A percentile compares a stretch with the other conserved stretches of the same genome.
phyloP scores from a whole-genome alignment of 2,888 invertebrate species.

The Meganola albula region DNA sequence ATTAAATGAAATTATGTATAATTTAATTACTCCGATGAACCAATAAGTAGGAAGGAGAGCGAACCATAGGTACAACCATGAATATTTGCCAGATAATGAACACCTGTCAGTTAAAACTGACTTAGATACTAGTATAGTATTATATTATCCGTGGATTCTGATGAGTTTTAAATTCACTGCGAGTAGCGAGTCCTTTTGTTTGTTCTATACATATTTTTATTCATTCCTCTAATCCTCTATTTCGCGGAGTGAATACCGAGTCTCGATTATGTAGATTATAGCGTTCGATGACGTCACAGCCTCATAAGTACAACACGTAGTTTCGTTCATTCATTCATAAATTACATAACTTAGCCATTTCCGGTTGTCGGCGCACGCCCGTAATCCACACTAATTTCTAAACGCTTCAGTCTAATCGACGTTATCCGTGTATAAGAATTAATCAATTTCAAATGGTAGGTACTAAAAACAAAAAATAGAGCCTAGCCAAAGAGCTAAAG shows the following conservation, averaged over 20 bases:
- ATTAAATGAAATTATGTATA: too few species aligned
- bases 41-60: too few species aligned
- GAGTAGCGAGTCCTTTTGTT: constrained; percentile 10
- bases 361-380: constrained; percentile 39
- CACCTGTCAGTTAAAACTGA: too few species aligned
- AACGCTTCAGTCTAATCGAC: constrained; percentile 21
- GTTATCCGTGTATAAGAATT: constrained; percentile 24
- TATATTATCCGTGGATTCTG: constrained; percentile 9
- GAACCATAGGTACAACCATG: too few species aligned
- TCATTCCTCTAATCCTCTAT: constrained; percentile 17
- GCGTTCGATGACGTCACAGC: constrained; percentile 46
- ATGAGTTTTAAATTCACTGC: neutral
- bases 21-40: too few species aligned
- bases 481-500: too few species aligned
- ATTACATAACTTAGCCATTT: constrained; percentile 60
- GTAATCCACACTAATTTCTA: constrained; percentile 39
- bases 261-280: constrained; percentile 11
- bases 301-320: constrained; percentile 43
- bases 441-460: too few species aligned
- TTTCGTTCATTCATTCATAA: constrained; percentile 57
- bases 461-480: too few species aligned
- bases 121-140: too few species aligned
- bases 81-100: too few species aligned
- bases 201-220: constrained; percentile 10
- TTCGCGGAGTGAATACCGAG: constrained; percentile 19